Conservation (phyloP, 2,888 invertebrate genomes). For the Phanerotoma sp. region DNA sequence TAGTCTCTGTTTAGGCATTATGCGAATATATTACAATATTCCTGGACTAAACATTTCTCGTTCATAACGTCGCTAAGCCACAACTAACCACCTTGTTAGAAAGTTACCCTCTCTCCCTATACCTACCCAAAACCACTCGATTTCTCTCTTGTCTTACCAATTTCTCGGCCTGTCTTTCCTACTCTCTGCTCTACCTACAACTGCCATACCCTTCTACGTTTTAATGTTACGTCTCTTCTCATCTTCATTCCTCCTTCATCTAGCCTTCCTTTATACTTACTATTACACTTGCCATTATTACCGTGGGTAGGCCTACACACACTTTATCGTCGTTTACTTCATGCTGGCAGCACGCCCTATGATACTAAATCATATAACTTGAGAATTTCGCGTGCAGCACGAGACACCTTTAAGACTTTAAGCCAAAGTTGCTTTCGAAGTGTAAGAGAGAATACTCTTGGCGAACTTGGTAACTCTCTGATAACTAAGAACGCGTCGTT, state of each 20-base stretch:
- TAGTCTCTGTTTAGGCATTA: slow-evolving; percentile 9
- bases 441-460: slow-evolving; percentile 27
- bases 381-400: slow-evolving; percentile 51
- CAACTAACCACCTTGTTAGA: slow-evolving; percentile 57
- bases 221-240: slow-evolving; percentile 19
- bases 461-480: slow-evolving; percentile 47
- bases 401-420: slow-evolving; percentile 42
- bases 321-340: slow-evolving; percentile 14
- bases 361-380: slow-evolving; percentile 54
- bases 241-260: slow-evolving; percentile 15
- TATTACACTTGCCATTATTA: slow-evolving; percentile 4
- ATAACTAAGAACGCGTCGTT: slow-evolving; percentile 37
- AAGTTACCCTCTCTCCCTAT: slow-evolving; percentile 43
- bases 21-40: slow-evolving; percentile 19
- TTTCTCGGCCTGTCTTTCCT: slow-evolving; percentile 33
- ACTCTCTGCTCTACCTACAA: too few relatives aligned
- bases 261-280: slow-evolving; percentile 24
- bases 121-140: slow-evolving; percentile 36
- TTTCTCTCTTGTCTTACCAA: slow-evolving; percentile 33
- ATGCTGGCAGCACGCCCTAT: slow-evolving; percentile 31
- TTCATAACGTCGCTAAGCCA: slow-evolving; percentile 52
- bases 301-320: slow-evolving; percentile 4
- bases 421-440: slow-evolving; percentile 39
- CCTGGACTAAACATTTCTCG: slow-evolving; percentile 44
- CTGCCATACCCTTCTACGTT: slow-evolving; percentile 25